Conservation (phyloP, 1,140 invertebrate species). For the Camponotus vicinus region DNA sequence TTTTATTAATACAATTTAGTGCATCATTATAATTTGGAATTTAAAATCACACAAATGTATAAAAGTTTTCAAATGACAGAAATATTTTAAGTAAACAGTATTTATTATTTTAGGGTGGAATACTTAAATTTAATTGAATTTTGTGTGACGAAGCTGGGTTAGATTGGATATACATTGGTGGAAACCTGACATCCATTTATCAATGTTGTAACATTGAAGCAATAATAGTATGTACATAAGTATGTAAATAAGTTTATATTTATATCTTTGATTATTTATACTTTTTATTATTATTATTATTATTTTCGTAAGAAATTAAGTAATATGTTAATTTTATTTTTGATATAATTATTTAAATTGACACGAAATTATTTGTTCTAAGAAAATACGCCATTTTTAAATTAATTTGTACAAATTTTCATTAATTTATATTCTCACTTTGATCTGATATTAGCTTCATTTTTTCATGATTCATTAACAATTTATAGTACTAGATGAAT, state of each 20-base stretch:
- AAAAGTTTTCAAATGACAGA: conserved; percentile 14
- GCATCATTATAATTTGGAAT: neutral
- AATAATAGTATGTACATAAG: conserved; percentile 74
- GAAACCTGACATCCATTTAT: conserved; percentile 71
- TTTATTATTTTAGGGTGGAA: conserved; percentile 76
- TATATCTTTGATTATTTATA: conserved; percentile 63
- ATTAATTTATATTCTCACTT: conserved; percentile 28
- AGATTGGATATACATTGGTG: conserved; percentile 68
- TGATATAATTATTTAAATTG: conserved; percentile 68
- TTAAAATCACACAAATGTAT: neutral
- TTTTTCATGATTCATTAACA: conserved; percentile 7
- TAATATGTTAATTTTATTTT: conserved; percentile 59
- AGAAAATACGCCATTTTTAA: conserved; percentile 51
- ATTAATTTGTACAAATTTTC: conserved; percentile 52
- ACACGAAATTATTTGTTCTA: conserved; percentile 56
- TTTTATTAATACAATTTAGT: conserved; percentile 1
- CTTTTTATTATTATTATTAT: conserved; percentile 55
- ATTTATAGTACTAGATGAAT: conserved; percentile 21
- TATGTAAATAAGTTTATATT: conserved; percentile 71
- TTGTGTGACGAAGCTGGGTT: conserved; percentile 71
- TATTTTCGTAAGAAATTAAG: conserved; percentile 17
- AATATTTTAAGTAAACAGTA: conserved; percentile 36
- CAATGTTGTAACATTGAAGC: conserved; percentile 73
- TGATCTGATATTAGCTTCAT: conserved; percentile 1
- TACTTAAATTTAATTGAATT: conserved; percentile 74